A percentile compares a stretch with the other conserved stretches of the same genome.
phyloP scores from a whole-genome alignment of 2,888 invertebrate species.

The Mayetiola destructor region DNA sequence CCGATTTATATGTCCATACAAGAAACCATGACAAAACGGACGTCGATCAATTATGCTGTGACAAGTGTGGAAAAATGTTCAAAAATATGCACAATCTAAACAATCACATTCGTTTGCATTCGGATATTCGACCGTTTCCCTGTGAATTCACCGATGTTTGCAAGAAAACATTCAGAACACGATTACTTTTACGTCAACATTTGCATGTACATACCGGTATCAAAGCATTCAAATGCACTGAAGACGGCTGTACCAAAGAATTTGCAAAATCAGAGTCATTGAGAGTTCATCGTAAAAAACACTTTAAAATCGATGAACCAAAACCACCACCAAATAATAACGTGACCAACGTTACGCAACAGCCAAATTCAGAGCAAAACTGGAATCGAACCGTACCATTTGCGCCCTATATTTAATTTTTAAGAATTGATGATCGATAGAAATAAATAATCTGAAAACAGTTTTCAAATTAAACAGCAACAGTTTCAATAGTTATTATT shows the following conservation, averaged over 20 bases:
- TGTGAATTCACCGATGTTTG: conserved; percentile 13
- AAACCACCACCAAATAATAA: not conserved
- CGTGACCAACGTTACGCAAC: not conserved
- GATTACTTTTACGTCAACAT: conserved; percentile 15
- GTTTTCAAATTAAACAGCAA: not conserved
- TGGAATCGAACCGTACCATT: too few species aligned
- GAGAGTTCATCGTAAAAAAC: conserved; percentile 3
- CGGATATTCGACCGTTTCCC: conserved; percentile 15
- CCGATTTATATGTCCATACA: conserved; percentile 15
- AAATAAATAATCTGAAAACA: not conserved
- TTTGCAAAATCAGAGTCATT: conserved; percentile 16
- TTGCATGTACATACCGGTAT: conserved; percentile 16
- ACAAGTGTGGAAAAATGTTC: conserved; percentile 16
- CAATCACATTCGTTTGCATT: conserved; percentile 15
- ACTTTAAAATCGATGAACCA: not conserved
- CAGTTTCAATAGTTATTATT: too few species aligned
- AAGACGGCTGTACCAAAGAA: conserved; percentile 7
- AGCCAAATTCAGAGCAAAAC: not conserved
- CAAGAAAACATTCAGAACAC: conserved; percentile 13
- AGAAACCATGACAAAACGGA: not conserved
- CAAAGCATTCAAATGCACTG: conserved; percentile 14
- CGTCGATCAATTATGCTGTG: not conserved
- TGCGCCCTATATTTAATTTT: too few species aligned
- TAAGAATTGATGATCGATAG: not conserved
- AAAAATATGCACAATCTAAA: conserved; percentile 1